Percentiles rank a stretch among this genome's conserved stretches.
phyloP scores from a whole-genome alignment of 1,140 invertebrate species.

The Drosophila orosa region DNA sequence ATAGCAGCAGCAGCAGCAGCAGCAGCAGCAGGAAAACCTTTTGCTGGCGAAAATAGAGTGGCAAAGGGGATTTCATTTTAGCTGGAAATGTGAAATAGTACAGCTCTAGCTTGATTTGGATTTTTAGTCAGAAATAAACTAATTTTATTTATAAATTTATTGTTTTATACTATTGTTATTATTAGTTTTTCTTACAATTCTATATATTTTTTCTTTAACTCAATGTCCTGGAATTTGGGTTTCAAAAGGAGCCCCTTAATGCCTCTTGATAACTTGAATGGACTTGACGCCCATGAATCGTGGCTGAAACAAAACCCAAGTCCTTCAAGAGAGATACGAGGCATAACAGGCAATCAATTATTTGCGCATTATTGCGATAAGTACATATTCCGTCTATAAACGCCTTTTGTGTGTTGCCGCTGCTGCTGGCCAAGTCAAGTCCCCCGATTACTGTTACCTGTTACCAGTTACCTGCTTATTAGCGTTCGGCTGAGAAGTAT shows the following conservation, averaged over 20 bases:
- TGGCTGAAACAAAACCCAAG: background rate
- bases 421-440: constrained; percentile 13
- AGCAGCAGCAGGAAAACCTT: constrained; percentile 8
- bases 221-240: too few species aligned
- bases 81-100: too few species aligned
- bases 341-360: constrained; percentile 37
- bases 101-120: too few species aligned
- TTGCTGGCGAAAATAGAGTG: constrained; percentile 8
- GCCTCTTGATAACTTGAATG: constrained; percentile 3
- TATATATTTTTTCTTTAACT: too few species aligned
- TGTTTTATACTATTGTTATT: too few species aligned
- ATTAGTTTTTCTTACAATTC: too few species aligned
- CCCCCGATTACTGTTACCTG: constrained; percentile 4
- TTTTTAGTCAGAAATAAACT: background rate
- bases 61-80: constrained; percentile 11
- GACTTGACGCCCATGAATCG: background rate
- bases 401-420: constrained; percentile 41
- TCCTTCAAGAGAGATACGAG: background rate
- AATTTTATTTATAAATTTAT: too few species aligned
- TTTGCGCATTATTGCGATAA: constrained; percentile 35
- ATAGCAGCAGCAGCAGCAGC: constrained; percentile 3
- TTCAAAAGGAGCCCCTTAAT: background rate
- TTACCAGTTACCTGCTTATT: constrained; percentile 36
- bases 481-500: constrained; percentile 33
- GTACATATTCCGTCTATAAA: constrained; percentile 9